Evolutionary conservation across 64 coral and sea anemone species (phyloP), one percentile per base, ranked within the genome.

Genomic region (Pachyseris speciosa): DNA sequence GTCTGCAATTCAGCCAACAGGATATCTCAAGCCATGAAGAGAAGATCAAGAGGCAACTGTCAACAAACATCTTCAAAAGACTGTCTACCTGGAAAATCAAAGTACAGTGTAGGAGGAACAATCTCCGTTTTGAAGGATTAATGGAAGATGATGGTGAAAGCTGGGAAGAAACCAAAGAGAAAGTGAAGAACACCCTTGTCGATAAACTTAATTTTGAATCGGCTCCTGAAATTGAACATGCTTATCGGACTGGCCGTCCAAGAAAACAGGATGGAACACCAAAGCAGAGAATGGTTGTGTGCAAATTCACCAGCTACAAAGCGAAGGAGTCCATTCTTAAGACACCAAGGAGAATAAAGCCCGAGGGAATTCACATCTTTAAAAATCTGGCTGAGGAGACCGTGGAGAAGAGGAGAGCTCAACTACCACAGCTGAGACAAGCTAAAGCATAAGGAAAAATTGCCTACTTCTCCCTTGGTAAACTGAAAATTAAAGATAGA

Each of bases 401-500:
- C 11, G 51, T 80, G 75, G 75, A 50, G 45, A 80, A 80, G 55
- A 80, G 75, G 36, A 52, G 44, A 32, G 42, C 75, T 53, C 43
- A 80, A 80, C 45, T 45, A 45, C 43, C 43, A 11, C 43, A 45
- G 11, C 43, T 45, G 43, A 45, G 11, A 11, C 33, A 64, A n/a
- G 59, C 19, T 2, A n/a, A n/a, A 1, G 19, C 42, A 10, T 27
- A 15, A 52, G 75, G 24, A 32, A 31, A 58, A 34, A 80, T 57
- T 30, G 55, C 45, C 45, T 80, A 80, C 47, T 53, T 26, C 75
- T 80, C 75, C 36, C 75, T 80, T 10, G 44, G 51, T 80, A 80
- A 80, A 57, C 45, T 80, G 26, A 51, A 51, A 30, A 80, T 80
- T 33, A 80, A 34, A 80, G 75, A 80, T 34, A 80, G 44, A 80